Conservation (phyloP, 2,888 invertebrate genomes). For the Cybosia mesomella region DNA sequence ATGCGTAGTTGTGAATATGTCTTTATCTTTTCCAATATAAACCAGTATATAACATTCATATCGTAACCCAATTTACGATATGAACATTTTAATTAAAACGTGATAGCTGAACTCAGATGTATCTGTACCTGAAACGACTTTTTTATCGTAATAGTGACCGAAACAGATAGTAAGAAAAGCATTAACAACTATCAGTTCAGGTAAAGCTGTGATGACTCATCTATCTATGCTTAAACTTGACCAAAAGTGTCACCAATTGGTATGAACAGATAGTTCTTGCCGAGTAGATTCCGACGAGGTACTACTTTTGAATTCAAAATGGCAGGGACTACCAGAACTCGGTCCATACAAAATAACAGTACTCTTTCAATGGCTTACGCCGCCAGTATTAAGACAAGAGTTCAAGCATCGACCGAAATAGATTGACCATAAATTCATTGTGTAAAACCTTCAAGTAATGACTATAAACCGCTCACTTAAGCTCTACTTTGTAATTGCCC, state of each 20-base stretch:
- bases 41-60: background rate
- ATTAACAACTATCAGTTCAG: background rate
- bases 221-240: background rate
- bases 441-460: constrained; percentile 19
- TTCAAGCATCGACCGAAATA: constrained; percentile 19
- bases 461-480: constrained; percentile 19
- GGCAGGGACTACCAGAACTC: background rate
- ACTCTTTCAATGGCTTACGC: background rate
- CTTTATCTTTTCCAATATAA: background rate
- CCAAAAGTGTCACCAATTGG: background rate
- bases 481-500: constrained; percentile 19
- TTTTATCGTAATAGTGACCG: background rate
- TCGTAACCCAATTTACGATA: background rate
- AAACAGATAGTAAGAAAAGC: background rate
- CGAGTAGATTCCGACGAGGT: background rate
- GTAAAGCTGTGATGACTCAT: background rate
- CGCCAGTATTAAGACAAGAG: background rate
- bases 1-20: background rate
- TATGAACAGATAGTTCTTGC: background rate
- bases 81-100: too few relatives aligned
- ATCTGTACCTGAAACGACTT: background rate
- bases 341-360: background rate
- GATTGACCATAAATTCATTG: constrained; percentile 22
- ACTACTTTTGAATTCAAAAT: background rate
- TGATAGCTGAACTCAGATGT: too few relatives aligned